Conservation (phyloP, 2,113 vertebrate species). For the Mungos mungo region DNA sequence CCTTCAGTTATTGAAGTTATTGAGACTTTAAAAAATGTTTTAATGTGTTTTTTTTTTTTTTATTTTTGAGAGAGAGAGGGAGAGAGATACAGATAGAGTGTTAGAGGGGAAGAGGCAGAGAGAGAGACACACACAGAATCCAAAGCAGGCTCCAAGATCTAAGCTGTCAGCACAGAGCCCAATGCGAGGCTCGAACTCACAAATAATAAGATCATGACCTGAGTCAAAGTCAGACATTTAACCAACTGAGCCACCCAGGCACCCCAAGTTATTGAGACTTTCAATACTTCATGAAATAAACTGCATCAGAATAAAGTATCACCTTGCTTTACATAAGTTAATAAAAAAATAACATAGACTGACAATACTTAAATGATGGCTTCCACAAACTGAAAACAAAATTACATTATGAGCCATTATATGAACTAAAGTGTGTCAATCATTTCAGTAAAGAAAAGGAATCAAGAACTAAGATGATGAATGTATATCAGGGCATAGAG, state of each 20-base stretch:
- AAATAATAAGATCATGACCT: too few relatives aligned
- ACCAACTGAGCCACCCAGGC: too few relatives aligned
- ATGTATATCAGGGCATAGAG: neutral
- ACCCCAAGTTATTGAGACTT: neutral
- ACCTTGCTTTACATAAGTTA: neutral
- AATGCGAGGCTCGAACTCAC: too few relatives aligned
- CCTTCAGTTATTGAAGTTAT: neutral
- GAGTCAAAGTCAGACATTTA: too few relatives aligned
- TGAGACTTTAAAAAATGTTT: neutral
- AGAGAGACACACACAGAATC: too few relatives aligned
- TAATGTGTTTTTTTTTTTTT: too few relatives aligned
- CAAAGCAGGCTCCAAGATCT: too few relatives aligned
- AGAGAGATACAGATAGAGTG: too few relatives aligned
- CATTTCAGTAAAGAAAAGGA: neutral
- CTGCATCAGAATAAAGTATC: neutral
- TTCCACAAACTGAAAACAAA: neutral
- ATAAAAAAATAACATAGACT: neutral
- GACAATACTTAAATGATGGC: neutral
- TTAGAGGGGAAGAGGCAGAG: too few relatives aligned
- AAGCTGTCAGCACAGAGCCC: too few relatives aligned
- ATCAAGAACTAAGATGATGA: neutral
- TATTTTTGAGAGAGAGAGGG: too few relatives aligned
- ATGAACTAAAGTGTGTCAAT: neutral
- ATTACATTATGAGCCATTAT: neutral
- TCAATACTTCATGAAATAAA: conserved; percentile 1